These are phyloP conservation scores for Augochlorella aurata DNA, from an alignment of 2,888 invertebrate genomes.

Conservation along the genomic window DNA sequence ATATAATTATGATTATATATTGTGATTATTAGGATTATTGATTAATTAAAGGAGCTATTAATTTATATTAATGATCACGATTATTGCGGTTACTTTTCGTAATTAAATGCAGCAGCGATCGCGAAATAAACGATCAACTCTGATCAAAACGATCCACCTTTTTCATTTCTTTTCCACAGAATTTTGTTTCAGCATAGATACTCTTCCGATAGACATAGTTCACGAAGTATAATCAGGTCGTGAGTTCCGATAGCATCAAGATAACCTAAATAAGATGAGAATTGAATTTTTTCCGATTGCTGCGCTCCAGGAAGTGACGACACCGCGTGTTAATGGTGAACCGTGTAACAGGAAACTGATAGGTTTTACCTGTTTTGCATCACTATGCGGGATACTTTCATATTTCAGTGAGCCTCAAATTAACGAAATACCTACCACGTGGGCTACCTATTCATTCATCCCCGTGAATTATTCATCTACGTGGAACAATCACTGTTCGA, in stretches of 20 bases:
- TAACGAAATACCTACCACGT: not conserved
- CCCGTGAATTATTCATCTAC: not conserved
- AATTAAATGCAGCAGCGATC: too few species aligned
- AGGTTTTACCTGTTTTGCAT: constrained; percentile 37
- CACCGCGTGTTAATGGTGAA: constrained; percentile 49
- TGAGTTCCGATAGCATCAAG: not conserved
- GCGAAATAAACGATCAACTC: too few species aligned
- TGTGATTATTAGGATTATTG: too few species aligned
- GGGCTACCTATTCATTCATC: not conserved
- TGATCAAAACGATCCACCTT: too few species aligned
- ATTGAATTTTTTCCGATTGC: constrained; percentile 31
- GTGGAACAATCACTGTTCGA: not conserved
- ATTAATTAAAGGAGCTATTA: too few species aligned
- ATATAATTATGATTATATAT: too few species aligned
- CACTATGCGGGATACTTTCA: constrained; percentile 4
- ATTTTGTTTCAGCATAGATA: too few species aligned
- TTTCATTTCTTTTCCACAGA: too few species aligned
- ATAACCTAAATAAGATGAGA: constrained; percentile 31
- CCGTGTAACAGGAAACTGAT: constrained; percentile 51
- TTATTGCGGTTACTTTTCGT: too few species aligned
- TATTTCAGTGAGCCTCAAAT: constrained; percentile 11
- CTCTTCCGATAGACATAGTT: too few species aligned
- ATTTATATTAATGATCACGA: too few species aligned
- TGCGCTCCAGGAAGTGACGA: constrained; percentile 36
- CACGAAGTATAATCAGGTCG: not conserved